Evolutionary conservation across 2,113 vertebrate species (phyloP).

Genomic region (Megaceryle torquata): DNA sequence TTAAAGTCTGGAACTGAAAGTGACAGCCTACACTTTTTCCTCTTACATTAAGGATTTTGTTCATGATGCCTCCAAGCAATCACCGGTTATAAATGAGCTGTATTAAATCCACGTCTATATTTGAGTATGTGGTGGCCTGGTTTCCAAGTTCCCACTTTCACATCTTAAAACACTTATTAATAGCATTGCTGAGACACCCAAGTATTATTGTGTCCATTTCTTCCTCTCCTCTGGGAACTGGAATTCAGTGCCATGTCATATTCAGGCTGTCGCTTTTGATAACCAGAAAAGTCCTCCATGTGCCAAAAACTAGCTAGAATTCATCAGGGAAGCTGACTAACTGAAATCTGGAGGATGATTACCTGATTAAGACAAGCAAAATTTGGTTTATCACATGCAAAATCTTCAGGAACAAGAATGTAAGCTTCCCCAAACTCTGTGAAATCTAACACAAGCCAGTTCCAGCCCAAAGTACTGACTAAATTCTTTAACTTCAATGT

Average conservation of each 20-base stretch:
- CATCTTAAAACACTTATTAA: constrained; percentile 40
- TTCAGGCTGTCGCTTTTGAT: not conserved
- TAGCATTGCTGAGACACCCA: constrained; percentile 8
- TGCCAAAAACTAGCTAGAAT: not conserved
- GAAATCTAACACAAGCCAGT: not conserved
- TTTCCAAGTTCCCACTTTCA: constrained; percentile 56
- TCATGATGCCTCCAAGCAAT: constrained; percentile 20
- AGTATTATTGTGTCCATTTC: not conserved
- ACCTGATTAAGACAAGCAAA: not conserved
- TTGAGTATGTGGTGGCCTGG: not conserved
- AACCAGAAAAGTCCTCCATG: not conserved
- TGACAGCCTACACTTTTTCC: constrained; percentile 62
- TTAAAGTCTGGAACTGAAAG: constrained; percentile 39
- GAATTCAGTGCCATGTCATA: not conserved
- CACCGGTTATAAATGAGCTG: constrained; percentile 37
- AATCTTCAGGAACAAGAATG: not conserved
- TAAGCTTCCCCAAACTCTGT: not conserved
- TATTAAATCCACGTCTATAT: constrained; percentile 25
- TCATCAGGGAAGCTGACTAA: not conserved
- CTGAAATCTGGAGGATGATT: not conserved
- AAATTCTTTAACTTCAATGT: not conserved
- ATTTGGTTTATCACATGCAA: not conserved
- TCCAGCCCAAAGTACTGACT: not conserved
- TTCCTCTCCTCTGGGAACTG: not conserved
- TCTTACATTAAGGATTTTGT: constrained; percentile 65